Conservation (phyloP, 2,888 invertebrate species). For the Folsomia manolachei region DNA sequence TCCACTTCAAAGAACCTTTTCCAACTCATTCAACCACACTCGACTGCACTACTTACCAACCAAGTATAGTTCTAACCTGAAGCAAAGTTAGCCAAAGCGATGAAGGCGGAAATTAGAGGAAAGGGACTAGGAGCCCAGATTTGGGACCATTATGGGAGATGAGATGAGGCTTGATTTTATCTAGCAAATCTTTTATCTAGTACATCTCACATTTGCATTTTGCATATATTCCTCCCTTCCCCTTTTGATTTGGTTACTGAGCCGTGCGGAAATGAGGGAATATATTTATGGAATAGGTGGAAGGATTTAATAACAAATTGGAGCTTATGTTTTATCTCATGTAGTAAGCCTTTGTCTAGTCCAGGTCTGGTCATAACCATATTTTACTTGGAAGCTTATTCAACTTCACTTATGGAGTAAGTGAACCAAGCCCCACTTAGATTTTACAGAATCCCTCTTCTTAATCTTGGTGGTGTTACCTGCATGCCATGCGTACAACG, state of each 20-base stretch:
- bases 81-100: too few relatives aligned
- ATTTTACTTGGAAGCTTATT: background rate
- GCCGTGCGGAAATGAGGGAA: too few relatives aligned
- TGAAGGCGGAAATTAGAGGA: slow-evolving; percentile 9
- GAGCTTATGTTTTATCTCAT: background rate
- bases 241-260: too few relatives aligned
- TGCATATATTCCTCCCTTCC: background rate
- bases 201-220: background rate
- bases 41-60: background rate
- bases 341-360: too few relatives aligned
- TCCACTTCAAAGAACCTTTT: background rate
- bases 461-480: background rate
- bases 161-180: background rate
- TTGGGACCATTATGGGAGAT: background rate
- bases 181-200: background rate
- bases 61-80: too few relatives aligned
- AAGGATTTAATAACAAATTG: background rate
- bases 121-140: background rate
- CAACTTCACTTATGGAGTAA: background rate
- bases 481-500: background rate
- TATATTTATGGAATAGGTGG: background rate
- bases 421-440: background rate
- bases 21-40: background rate
- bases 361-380: background rate
- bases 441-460: background rate